These are phyloP conservation scores for Diarsia dahlii DNA, from an alignment of 2,888 invertebrate genomes.

Conservation along the genomic window DNA sequence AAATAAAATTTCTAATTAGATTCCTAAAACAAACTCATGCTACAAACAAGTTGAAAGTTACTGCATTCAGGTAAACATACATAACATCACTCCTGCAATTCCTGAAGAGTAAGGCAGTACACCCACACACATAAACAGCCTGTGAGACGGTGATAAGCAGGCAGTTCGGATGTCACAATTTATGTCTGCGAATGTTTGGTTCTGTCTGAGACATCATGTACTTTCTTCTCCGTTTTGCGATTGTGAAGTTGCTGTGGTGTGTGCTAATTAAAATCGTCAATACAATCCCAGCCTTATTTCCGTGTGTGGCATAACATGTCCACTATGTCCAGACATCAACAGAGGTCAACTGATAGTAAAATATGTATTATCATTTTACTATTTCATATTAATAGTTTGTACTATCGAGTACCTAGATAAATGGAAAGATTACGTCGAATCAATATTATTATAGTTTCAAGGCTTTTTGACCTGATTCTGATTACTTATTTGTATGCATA, in stretches of 20 bases:
- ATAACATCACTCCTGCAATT: too few species aligned
- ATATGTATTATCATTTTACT: conserved; percentile 31
- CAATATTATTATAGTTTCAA: conserved; percentile 36
- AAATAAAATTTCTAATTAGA: too few species aligned
- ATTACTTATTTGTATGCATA: conserved; percentile 12
- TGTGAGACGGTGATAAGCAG: too few species aligned
- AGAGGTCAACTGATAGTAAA: conserved; percentile 42
- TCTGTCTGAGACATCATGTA: too few species aligned
- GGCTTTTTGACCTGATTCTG: conserved; percentile 26
- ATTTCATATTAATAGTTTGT: conserved; percentile 21
- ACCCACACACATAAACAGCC: too few species aligned
- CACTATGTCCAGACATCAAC: conserved; percentile 18
- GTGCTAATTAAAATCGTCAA: conserved; percentile 3
- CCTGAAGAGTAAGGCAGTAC: too few species aligned
- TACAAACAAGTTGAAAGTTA: too few species aligned
- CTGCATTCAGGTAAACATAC: too few species aligned
- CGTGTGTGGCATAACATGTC: conserved; percentile 74
- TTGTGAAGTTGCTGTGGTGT: background rate
- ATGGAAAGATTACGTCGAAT: conserved; percentile 34
- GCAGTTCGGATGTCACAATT: too few species aligned
- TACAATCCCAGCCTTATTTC: conserved; percentile 43
- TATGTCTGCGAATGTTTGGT: too few species aligned
- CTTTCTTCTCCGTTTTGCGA: too few species aligned
- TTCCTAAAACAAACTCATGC: too few species aligned
- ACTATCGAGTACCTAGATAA: conserved; percentile 15